Base-by-base conservation (phyloP, 2,888 invertebrate species). In the Bedellia somnulentella region DNA sequence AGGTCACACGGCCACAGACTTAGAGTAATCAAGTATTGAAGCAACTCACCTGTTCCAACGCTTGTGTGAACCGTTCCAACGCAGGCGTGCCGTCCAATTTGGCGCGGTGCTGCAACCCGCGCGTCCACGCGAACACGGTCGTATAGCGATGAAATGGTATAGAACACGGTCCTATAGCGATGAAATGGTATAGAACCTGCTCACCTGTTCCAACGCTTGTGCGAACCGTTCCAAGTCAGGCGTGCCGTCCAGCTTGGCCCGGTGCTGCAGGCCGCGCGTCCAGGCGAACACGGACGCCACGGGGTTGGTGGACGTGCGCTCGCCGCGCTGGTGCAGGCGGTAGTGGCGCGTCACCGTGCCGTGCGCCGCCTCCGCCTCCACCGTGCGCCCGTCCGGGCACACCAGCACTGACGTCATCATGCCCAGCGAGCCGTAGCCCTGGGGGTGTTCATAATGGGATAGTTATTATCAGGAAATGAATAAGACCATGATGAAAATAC, bases 41-140 rank as follows among this genome's bases (percentile, higher is more conserved):
- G n/a, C n/a, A n/a, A n/a, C n/a, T n/a, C n/a, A n/a, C 17, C 28
- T 10, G 79, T 52, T 97, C 97, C 31, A 98, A 77, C 14, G 85
- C 84, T 43, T 87, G 80, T n/a, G 93, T 88, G 57, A 97, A 98
- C 33, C 80, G 78, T 40, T 80, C 78, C 27, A 97, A 78, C 27
- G 78, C 78, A 5, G 64, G 52, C 53, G 98, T 99, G 43, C 85
- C 78, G 55, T 99, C 98, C 38, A 99, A 77, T 52, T 94, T 92
- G 34, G 97, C 98, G 34, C 98, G 85, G 56, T 99, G 98, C 29
- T 89, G 66, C 3, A 98, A 78, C 27, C 97, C 99, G 45, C 87
- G 82, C 0, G 95, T 93, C 99, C 99, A 99, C 2, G 99, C 99
- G 66, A 96, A 99, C 51, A 99, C 98, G 1, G 97, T 97, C 12